phyloP scores from a whole-genome alignment of 2,113 vertebrate species.

The Pimephales promelas region DNA sequence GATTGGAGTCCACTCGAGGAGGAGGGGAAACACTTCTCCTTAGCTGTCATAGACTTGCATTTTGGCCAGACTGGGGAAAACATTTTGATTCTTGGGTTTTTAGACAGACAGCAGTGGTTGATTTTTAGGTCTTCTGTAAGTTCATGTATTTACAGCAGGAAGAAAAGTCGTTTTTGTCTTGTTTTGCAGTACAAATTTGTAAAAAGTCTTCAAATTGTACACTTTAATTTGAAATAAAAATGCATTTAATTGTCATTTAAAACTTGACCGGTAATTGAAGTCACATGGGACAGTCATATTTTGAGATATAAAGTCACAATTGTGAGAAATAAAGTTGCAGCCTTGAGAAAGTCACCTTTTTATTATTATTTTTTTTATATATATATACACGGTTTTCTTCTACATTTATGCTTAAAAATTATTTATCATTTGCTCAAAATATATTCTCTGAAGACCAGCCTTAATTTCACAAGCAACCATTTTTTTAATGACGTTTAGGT shows the following conservation, averaged over 20 bases:
- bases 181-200: too few species aligned
- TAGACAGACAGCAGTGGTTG: not conserved
- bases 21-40: slow-evolving; percentile 47
- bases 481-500: too few species aligned
- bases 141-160: too few species aligned
- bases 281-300: not conserved
- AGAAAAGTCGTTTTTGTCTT: too few species aligned
- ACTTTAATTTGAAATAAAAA: too few species aligned
- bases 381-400: too few species aligned
- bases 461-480: too few species aligned
- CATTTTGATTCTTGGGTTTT: not conserved
- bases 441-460: not conserved
- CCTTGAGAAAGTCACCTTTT: too few species aligned
- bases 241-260: not conserved
- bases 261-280: not conserved
- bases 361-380: too few species aligned
- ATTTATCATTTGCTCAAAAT: not conserved
- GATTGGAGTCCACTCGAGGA: slow-evolving; percentile 59
- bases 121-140: too few species aligned
- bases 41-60: slow-evolving; percentile 54
- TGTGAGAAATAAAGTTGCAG: not conserved
- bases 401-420: not conserved
- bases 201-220: too few species aligned
- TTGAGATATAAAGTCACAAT: not conserved
- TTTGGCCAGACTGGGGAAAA: slow-evolving; percentile 17